Evolutionary conservation across 2,888 invertebrate species (phyloP), one percentile per base, ranked within the genome.

Genomic region (Neoascia interrupta): DNA sequence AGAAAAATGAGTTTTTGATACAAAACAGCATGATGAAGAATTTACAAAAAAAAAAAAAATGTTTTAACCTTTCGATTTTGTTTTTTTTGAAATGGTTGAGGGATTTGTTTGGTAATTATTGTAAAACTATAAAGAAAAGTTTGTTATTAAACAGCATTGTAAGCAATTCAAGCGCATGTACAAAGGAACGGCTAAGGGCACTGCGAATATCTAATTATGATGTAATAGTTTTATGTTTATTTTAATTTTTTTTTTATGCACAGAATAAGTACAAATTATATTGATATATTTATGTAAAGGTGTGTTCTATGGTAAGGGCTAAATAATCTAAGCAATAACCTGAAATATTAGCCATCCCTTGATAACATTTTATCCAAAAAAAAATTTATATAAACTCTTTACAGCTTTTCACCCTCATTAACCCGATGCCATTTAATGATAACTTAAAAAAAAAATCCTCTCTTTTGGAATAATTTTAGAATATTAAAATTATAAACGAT

Each of bases 111-210:
- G 41, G 13, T 51, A n/a, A n/a, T 31, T 31, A 4, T 31, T 3
- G 31, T 31, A 26, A 26, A 26, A 21, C 51, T 13, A 11, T 11
- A 10, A 15, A 51, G 0, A 26, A 21, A 39, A 18, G 21, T 56
- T 51, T 63, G 58, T 37, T 51, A 26, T 11, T 58, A 64, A 64
- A 8, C 10, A 63, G 49, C 49, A 69, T 49, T 63, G 11, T 23
- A 43, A 43, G 64, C 64, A 54, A 69, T 37, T 56, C 13, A 63
- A 66, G 53, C 72, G 76, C 76, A 76, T 76, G 76, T 45, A 23
- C 13, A 34, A 58, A 43, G 5, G 15, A 49, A 34, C 41, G 36
- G 72, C 51, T 56, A 36, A 18, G 26, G 63, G 63, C 72, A 72
- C 72, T 63, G 54, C 41, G 26, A 47, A 41, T 63, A 63, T 28